Percentiles rank a stretch among this genome's conserved stretches.
These are phyloP conservation scores for Gallinago media DNA, from an alignment of 2,113 vertebrate species.

Conservation along the genomic window DNA sequence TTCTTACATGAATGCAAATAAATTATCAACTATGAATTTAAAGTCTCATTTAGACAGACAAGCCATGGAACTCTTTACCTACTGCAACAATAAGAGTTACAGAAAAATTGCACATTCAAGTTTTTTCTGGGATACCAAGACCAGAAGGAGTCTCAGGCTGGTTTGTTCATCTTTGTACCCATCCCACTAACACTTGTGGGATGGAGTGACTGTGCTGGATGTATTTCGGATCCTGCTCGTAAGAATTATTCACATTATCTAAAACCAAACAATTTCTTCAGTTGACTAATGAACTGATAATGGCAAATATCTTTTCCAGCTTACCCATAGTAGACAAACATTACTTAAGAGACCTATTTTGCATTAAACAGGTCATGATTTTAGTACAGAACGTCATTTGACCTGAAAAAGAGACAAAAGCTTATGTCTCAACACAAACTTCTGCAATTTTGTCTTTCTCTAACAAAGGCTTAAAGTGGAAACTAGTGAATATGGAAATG, in stretches of 20 bases:
- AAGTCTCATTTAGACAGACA: neutral
- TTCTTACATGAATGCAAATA: neutral
- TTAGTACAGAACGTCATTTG: neutral
- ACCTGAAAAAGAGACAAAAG: neutral
- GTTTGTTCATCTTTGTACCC: neutral
- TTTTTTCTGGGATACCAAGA: neutral
- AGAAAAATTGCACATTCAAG: neutral
- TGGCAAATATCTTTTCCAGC: neutral
- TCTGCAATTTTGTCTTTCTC: neutral
- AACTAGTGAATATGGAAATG: neutral
- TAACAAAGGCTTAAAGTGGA: neutral
- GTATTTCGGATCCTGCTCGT: neutral
- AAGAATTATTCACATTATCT: neutral
- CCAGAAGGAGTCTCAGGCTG: neutral
- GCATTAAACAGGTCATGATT: neutral
- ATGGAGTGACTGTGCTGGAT: rapidly evolving
- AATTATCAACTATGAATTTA: neutral
- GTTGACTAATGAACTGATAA: neutral
- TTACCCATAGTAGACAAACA: rapidly evolving
- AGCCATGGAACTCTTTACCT: neutral
- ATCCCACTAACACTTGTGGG: neutral
- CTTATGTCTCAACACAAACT: neutral
- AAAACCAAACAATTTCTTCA: neutral
- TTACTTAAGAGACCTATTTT: neutral
- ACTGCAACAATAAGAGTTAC: rapidly evolving